These are phyloP conservation scores for Gobio occitaniae DNA, from an alignment of 2,797 vertebrate genomes.

Conservation along the genomic window DNA sequence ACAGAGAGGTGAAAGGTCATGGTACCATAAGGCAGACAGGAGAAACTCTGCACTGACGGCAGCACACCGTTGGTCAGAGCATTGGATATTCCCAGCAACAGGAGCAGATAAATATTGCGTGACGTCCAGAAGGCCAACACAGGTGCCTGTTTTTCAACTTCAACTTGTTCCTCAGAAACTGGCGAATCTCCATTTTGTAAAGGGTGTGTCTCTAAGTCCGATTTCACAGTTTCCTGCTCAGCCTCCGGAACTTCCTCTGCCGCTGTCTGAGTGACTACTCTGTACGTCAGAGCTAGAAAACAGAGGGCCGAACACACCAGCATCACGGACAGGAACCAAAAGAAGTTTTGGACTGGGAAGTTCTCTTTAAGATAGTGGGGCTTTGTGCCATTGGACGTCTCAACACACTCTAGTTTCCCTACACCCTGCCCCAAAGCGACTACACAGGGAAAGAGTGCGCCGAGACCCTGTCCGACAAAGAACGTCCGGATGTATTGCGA, in stretches of 20 bases:
- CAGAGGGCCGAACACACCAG: conserved; percentile 79
- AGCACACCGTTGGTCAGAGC: conserved; percentile 89
- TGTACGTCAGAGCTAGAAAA: conserved; percentile 77
- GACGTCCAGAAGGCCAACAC: conserved; percentile 72
- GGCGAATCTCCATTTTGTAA: conserved; percentile 69
- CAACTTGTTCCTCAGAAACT: conserved; percentile 64
- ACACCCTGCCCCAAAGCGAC: conserved; percentile 88
- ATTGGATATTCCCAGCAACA: conserved; percentile 83
- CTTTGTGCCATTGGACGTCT: conserved; percentile 71
- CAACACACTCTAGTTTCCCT: conserved; percentile 81
- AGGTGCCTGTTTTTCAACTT: conserved; percentile 38
- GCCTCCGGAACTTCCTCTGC: neutral
- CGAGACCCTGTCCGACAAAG: conserved; percentile 90
- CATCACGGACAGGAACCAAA: conserved; percentile 84
- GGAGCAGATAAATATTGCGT: conserved; percentile 79
- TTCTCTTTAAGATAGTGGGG: conserved; percentile 77
- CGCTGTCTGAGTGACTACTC: conserved; percentile 43
- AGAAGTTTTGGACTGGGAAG: conserved; percentile 85
- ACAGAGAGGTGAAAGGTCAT: conserved; percentile 89
- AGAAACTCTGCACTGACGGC: conserved; percentile 88
- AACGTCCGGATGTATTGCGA: conserved; percentile 86
- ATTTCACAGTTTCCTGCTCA: conserved; percentile 37
- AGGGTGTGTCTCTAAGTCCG: conserved; percentile 70
- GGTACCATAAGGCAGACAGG: conserved; percentile 85
- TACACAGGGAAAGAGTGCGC: conserved; percentile 86